Evolutionary conservation across 1,140 invertebrate species (phyloP).

Genomic region (Drosophila nebulosa): DNA sequence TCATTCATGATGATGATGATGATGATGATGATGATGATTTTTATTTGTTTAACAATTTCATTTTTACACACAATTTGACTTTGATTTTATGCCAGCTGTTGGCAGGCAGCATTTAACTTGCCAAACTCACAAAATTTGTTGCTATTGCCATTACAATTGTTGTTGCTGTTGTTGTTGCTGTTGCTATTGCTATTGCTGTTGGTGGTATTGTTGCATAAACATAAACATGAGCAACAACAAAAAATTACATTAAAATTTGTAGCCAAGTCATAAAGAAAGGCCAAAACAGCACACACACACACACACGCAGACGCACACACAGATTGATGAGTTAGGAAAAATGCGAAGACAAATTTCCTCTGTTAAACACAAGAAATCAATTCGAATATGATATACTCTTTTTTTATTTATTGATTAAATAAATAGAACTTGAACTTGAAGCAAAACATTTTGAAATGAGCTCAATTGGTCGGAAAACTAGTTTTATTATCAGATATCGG

Average conservation of each 20-base stretch:
- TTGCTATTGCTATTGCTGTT: no score
- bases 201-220: constrained; percentile 53
- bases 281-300: background rate
- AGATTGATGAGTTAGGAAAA: background rate
- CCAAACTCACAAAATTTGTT: constrained; percentile 44
- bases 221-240: constrained; percentile 44
- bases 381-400: background rate
- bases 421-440: no score
- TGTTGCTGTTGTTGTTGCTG: constrained; percentile 53
- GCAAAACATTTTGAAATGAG: no score
- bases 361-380: background rate
- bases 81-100: constrained; percentile 55
- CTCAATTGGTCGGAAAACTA: no score
- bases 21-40: constrained; percentile 42
- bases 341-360: background rate
- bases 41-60: constrained; percentile 54
- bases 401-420: no score
- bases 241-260: constrained; percentile 41
- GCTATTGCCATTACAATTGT: constrained; percentile 25
- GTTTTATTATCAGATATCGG: no score
- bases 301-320: background rate
- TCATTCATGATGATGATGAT: constrained; percentile 40
- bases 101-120: constrained; percentile 37
- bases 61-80: constrained; percentile 67
- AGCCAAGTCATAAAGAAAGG: constrained; percentile 31